Evolutionary conservation across 2,888 invertebrate species (phyloP).

Genomic region (Zootermopsis nevadensis): DNA sequence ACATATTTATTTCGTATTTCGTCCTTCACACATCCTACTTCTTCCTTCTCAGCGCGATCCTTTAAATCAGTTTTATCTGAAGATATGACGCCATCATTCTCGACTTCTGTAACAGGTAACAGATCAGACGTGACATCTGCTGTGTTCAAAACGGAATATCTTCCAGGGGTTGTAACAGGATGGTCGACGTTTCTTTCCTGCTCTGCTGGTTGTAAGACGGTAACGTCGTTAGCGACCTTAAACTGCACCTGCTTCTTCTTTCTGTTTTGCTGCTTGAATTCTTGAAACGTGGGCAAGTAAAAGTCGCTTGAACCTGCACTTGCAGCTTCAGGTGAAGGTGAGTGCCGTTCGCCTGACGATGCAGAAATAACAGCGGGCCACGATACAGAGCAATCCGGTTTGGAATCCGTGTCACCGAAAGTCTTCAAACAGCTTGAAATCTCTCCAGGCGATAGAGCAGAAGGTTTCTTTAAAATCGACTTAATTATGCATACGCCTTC

Average conservation of each 20-base stretch:
- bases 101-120: no score
- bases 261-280: constrained; percentile 61
- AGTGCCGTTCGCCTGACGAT: constrained; percentile 61
- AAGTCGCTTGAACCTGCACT: constrained; percentile 61
- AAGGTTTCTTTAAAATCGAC: constrained; percentile 69
- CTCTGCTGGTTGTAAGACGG: not conserved
- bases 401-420: constrained; percentile 50
- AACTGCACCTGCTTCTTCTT: constrained; percentile 61
- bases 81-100: not conserved
- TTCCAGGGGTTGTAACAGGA: constrained; percentile 16
- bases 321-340: constrained; percentile 45
- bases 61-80: not conserved
- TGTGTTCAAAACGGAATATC: not conserved
- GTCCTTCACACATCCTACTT: not conserved
- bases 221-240: constrained; percentile 52
- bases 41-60: not conserved
- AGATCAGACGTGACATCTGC: not conserved
- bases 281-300: constrained; percentile 70
- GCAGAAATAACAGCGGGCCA: constrained; percentile 55
- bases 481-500: constrained; percentile 60
- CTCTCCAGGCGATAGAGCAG: constrained; percentile 2
- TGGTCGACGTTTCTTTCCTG: not conserved
- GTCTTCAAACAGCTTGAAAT: constrained; percentile 36
- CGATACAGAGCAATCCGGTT: constrained; percentile 57
- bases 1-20: not conserved